Conservation (phyloP, 2,888 invertebrate genomes). For the Dynastes maya region DNA sequence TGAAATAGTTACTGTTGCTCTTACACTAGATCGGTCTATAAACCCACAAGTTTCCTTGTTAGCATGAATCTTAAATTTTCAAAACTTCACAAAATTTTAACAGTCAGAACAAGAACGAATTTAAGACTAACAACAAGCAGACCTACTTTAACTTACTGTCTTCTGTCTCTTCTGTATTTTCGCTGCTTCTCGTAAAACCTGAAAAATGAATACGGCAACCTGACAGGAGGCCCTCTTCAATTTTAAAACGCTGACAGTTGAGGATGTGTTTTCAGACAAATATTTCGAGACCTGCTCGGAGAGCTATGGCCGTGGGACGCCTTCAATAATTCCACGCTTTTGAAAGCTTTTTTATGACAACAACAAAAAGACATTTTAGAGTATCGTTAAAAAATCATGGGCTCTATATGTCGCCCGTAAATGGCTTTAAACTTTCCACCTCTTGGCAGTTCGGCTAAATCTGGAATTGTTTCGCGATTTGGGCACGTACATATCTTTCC, state of each 20-base stretch:
- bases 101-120: too few relatives aligned
- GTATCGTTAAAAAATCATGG: constrained; percentile 49
- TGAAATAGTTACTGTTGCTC: too few relatives aligned
- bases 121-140: too few relatives aligned
- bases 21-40: too few relatives aligned
- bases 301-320: neutral
- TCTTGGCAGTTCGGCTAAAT: neutral
- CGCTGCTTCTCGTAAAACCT: neutral
- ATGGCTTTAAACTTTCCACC: constrained; percentile 28
- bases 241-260: constrained; percentile 58
- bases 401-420: constrained; percentile 34
- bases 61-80: too few relatives aligned
- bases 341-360: constrained; percentile 51
- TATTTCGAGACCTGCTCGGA: constrained; percentile 29
- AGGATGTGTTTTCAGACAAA: constrained; percentile 72
- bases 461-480: constrained; percentile 1
- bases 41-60: too few relatives aligned
- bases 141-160: too few relatives aligned
- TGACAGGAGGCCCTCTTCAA: constrained; percentile 52
- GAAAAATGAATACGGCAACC: constrained; percentile 49
- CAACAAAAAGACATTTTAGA: constrained; percentile 49
- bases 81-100: too few relatives aligned
- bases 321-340: constrained; percentile 52
- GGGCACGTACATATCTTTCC: neutral
- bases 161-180: too few relatives aligned